Evolutionary conservation across 2,797 vertebrate species (phyloP).

Genomic region (Mormyrus proboscirostris): DNA sequence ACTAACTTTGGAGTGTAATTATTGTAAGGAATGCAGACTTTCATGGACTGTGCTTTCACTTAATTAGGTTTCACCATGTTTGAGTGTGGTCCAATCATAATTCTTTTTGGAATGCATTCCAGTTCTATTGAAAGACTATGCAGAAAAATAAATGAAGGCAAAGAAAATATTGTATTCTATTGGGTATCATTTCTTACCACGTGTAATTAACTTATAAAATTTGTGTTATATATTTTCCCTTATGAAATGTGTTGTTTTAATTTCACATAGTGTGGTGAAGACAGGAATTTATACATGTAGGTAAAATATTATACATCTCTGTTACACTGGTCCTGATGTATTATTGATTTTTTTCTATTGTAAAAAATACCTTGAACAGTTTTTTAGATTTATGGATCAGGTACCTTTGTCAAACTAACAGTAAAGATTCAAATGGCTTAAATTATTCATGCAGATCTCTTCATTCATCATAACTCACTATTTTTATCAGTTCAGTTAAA

Average conservation of each 20-base stretch:
- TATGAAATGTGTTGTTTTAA: neutral
- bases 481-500: neutral
- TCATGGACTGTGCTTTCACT: constrained; percentile 1
- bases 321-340: neutral
- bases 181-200: neutral
- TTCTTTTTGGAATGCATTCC: constrained; percentile 6
- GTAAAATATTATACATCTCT: neutral
- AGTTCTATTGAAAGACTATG: neutral
- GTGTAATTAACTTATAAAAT: neutral
- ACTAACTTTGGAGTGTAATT: neutral
- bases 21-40: neutral
- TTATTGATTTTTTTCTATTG: neutral
- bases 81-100: neutral
- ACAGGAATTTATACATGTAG: neutral
- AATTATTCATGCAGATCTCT: neutral
- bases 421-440: neutral
- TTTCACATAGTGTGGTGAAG: neutral
- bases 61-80: constrained; percentile 6
- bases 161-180: neutral
- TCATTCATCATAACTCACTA: neutral
- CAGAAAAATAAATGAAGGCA: neutral
- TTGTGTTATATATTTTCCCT: neutral
- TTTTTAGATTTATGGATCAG: neutral
- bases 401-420: neutral
- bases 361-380: neutral